Percentiles rank a stretch among this genome's conserved stretches.
phyloP scores from a whole-genome alignment of 2,113 vertebrate species.

The Bufo gargarizans region DNA sequence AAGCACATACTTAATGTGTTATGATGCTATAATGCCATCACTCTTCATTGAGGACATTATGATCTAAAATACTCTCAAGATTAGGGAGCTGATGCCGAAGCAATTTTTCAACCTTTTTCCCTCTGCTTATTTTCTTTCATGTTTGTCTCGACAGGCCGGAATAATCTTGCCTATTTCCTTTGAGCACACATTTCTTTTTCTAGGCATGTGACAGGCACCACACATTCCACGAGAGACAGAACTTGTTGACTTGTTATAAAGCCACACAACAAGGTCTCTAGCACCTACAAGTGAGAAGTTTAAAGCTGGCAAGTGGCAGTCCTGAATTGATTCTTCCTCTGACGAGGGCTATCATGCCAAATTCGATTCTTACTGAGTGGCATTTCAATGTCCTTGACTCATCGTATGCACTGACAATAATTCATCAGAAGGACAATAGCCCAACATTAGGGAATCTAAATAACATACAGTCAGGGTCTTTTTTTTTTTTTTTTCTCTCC shows the following conservation, averaged over 20 bases:
- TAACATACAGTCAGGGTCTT: conserved; percentile 53
- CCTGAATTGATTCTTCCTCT: conserved; percentile 91
- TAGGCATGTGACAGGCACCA: conserved; percentile 90
- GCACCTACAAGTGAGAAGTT: conserved; percentile 92
- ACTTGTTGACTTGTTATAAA: conserved; percentile 97
- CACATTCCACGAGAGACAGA: conserved; percentile 84
- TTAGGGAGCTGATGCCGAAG: conserved; percentile 86
- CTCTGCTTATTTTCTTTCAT: conserved; percentile 40
- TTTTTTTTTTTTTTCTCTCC: conserved; percentile 12
- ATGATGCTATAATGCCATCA: conserved; percentile 54
- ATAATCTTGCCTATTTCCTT: conserved; percentile 84
- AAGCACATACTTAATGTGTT: conserved; percentile 56
- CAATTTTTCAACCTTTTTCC: conserved; percentile 67
- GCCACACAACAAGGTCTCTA: conserved; percentile 88
- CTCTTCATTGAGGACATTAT: conserved; percentile 70
- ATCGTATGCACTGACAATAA: conserved; percentile 89
- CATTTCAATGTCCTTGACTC: conserved; percentile 98
- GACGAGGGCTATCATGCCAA: conserved; percentile 94
- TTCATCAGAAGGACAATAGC: conserved; percentile 88
- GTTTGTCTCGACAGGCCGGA: conserved; percentile 81
- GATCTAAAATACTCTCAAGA: conserved; percentile 90
- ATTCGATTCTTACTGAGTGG: conserved; percentile 98
- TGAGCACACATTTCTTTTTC: conserved; percentile 80
- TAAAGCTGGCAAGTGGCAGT: conserved; percentile 93
- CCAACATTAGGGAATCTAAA: conserved; percentile 92